Evolutionary conservation across 2,888 invertebrate species (phyloP), one percentile per base, ranked within the genome.

Genomic region (Gymnocheta viridis): DNA sequence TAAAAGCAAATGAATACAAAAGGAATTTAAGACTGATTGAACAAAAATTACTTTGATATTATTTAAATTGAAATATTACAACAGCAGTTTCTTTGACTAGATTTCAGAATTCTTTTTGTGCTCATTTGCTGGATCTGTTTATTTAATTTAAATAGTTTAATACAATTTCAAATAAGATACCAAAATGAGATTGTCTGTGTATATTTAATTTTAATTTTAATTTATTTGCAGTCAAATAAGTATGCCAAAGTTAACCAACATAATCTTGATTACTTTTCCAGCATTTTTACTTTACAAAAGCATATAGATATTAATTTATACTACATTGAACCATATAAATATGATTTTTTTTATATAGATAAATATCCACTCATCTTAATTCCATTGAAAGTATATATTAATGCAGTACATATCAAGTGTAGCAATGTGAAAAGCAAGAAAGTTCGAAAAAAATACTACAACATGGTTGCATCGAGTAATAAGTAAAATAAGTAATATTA

Each of bases 331-430:
- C 29, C 29, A 19, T 12, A 29, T 10, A 27, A 38, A 38, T 49
- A 41, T 41, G n/a, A 62, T 12, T 22, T 62, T 22, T 62, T 32
- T n/a, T 56, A n/a, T 38, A 7, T 4, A 24, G 47, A 47, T 17
- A 58, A 35, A 67, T 35, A 49, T 35, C 49, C 32, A 47, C 58
- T 78, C 67, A 77, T 82, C 72, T 60, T 67, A 72, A 82, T 78
- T 78, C 77, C 77, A 78, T 82, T 81, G 74, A 74, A 62, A 60
- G 2, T 27, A 49, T 35, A 47, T 47, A 10, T 22, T 24, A 32
- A 19, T 24, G 4, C 6, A 6, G 17, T 9, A 47, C 47, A 56
- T 10, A 49, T 2, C 2, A 22, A 19, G 10, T 22, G 47, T 10
- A 19, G 0, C 4, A 22, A 10, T 49, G 22, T n/a, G 6, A 49